Evolutionary conservation across 2,888 invertebrate species (phyloP).

Genomic region (Lysandra bellargus): DNA sequence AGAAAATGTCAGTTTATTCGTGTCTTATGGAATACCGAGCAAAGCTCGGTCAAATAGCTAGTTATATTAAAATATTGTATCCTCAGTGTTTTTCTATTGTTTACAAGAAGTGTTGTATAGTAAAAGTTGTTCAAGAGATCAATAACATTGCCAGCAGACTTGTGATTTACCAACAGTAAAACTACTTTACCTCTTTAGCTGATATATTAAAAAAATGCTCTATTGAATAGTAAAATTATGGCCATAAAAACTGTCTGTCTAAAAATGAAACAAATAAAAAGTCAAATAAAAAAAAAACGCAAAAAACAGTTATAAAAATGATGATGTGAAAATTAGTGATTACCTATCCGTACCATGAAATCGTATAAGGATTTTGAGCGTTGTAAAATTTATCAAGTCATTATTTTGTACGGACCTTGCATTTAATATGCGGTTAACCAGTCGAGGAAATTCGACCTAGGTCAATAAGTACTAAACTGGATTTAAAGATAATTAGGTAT

Average conservation of each 20-base stretch:
- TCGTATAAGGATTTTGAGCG: neutral
- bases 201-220: too few relatives aligned
- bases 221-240: too few relatives aligned
- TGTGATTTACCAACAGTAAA: neutral
- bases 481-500: neutral
- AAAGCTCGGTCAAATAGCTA: too few relatives aligned
- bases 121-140: neutral
- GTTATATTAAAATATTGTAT: neutral
- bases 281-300: too few relatives aligned
- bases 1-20: too few relatives aligned
- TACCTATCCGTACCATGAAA: neutral
- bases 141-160: neutral
- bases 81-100: neutral
- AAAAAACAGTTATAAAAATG: too few relatives aligned
- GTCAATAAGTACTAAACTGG: neutral
- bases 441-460: neutral
- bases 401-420: neutral
- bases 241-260: too few relatives aligned
- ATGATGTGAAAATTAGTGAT: too few relatives aligned
- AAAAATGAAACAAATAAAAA: too few relatives aligned
- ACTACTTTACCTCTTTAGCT: neutral
- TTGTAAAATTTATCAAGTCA: neutral
- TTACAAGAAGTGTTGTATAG: neutral
- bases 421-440: neutral
- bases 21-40: too few relatives aligned